Percentiles rank a stretch among this genome's conserved stretches.
phyloP scores from a whole-genome alignment of 2,797 vertebrate genomes.

The Anniella stebbinsi region DNA sequence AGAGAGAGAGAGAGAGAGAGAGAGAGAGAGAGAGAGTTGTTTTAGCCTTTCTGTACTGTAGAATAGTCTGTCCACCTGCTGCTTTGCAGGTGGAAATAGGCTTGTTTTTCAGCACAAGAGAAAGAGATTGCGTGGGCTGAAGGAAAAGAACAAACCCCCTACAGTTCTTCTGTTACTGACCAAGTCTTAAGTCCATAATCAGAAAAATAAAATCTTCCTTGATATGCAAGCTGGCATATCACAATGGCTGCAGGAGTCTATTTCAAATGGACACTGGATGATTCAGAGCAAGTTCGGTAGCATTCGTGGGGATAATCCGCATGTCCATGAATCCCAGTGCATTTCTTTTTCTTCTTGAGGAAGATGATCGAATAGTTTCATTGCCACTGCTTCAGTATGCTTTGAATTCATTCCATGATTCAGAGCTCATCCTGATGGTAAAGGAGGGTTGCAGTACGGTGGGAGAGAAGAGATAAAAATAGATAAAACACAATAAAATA shows the following conservation, averaged over 20 bases:
- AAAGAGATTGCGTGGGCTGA: constrained; percentile 41
- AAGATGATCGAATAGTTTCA: constrained; percentile 49
- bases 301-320: constrained; percentile 37
- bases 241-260: constrained; percentile 28
- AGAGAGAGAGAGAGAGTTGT: background rate
- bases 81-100: constrained; percentile 59
- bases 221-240: background rate
- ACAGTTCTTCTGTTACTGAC: constrained; percentile 38
- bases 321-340: constrained; percentile 42
- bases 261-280: constrained; percentile 43
- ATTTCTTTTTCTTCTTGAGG: constrained; percentile 39
- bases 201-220: constrained; percentile 30
- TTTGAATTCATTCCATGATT: constrained; percentile 41
- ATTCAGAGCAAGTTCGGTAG: constrained; percentile 41
- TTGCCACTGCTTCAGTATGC: constrained; percentile 64
- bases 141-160: constrained; percentile 32
- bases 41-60: constrained; percentile 63
- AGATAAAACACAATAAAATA: background rate
- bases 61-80: constrained; percentile 66
- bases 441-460: background rate
- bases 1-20: too few species aligned
- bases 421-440: constrained; percentile 80
- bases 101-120: constrained; percentile 54
- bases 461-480: background rate
- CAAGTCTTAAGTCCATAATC: constrained; percentile 26